Conservation (phyloP, 2,888 invertebrate genomes). For the Lasioglossum villosulum region DNA sequence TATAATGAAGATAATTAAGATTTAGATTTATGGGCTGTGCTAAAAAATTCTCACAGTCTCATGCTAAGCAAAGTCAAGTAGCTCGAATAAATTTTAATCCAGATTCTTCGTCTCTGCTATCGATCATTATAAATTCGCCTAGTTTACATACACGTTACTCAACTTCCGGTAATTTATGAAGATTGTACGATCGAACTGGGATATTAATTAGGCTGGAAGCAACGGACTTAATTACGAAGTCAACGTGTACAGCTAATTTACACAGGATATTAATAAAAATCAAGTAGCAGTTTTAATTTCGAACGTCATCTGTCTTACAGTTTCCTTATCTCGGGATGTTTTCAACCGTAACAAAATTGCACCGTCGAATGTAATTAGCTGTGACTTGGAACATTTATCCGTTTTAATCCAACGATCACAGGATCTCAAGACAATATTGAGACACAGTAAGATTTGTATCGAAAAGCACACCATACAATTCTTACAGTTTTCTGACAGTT, state of each 20-base stretch:
- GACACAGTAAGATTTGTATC: neutral
- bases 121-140: neutral
- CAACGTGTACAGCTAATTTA: neutral
- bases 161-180: constrained; percentile 7
- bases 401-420: neutral
- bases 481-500: neutral
- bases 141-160: neutral
- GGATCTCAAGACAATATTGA: neutral
- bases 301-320: neutral
- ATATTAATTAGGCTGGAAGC: neutral
- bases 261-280: neutral
- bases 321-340: neutral
- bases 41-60: neutral
- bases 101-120: neutral
- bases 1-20: neutral
- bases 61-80: neutral
- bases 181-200: neutral
- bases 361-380: neutral
- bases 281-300: neutral
- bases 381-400: neutral
- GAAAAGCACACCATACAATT: neutral
- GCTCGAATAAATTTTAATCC: neutral
- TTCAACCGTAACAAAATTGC: neutral
- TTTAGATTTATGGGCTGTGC: neutral
- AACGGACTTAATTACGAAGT: neutral